Conservation (phyloP, 2,888 invertebrate genomes). For the Eudasyphora cyanicolor region DNA sequence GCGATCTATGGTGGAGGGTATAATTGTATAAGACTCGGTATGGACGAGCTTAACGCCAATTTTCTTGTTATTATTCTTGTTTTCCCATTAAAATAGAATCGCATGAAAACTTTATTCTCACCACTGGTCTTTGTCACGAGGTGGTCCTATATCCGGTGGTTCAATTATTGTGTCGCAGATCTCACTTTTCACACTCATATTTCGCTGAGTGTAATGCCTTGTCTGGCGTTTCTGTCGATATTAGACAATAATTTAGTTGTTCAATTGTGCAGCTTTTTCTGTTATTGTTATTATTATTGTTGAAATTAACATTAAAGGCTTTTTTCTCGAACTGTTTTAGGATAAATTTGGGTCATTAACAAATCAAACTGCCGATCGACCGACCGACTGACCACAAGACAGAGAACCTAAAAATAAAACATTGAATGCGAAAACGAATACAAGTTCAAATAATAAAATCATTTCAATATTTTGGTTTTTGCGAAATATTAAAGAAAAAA, state of each 20-base stretch:
- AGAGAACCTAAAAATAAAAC: slow-evolving; percentile 20
- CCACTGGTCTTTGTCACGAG: too few species aligned
- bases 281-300: neutral
- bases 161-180: too few species aligned
- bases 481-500: slow-evolving; percentile 6
- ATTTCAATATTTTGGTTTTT: neutral
- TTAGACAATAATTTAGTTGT: neutral
- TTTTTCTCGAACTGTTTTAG: slow-evolving; percentile 28
- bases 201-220: neutral
- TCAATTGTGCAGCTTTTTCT: slow-evolving; percentile 31
- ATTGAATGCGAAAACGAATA: neutral
- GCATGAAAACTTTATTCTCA: too few species aligned
- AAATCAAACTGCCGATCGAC: slow-evolving; percentile 18
- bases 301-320: slow-evolving; percentile 40
- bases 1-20: too few species aligned
- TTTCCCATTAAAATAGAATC: too few species aligned
- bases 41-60: too few species aligned
- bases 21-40: too few species aligned
- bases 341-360: slow-evolving; percentile 57
- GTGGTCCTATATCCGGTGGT: too few species aligned
- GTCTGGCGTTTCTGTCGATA: neutral
- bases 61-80: too few species aligned
- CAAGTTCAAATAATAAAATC: neutral
- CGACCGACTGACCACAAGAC: too few species aligned
- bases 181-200: neutral